Evolutionary conservation across 2,888 invertebrate species (phyloP).

Genomic region (Metacarcinus magister): DNA sequence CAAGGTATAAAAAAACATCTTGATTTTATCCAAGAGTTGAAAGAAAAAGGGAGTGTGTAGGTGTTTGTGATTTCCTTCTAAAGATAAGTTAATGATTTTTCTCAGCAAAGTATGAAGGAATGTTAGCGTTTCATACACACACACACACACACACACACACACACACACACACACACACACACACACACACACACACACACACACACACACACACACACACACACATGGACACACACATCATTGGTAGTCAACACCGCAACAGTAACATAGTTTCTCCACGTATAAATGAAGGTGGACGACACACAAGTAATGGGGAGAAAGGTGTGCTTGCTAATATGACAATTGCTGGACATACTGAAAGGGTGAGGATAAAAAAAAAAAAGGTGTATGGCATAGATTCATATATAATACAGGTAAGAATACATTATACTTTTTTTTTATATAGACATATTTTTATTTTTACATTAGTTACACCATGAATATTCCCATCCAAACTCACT

Average conservation of each 20-base stretch:
- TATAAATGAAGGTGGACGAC: neutral
- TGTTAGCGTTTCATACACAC: neutral
- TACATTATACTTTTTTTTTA: no score
- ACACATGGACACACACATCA: neutral
- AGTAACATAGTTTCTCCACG: neutral
- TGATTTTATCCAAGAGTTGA: no score
- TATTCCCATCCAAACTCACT: no score
- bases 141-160: neutral
- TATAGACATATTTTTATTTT: no score
- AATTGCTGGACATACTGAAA: neutral
- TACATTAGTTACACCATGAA: no score
- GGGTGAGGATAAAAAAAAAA: neutral
- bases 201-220: slow-evolving; percentile 11
- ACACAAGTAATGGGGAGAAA: neutral
- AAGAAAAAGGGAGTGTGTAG: no score
- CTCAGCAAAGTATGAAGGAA: no score
- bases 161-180: slow-evolving; percentile 2
- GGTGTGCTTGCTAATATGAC: neutral
- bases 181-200: slow-evolving; percentile 2
- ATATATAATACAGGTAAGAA: no score
- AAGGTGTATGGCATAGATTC: neutral
- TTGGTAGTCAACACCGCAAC: neutral
- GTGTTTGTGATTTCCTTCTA: no score
- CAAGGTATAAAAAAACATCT: no score
- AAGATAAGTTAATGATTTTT: no score